A percentile compares a stretch with the other conserved stretches of the same genome.
Evolutionary conservation across 2,113 vertebrate genomes (phyloP).

Genomic region (Scomber colias): DNA sequence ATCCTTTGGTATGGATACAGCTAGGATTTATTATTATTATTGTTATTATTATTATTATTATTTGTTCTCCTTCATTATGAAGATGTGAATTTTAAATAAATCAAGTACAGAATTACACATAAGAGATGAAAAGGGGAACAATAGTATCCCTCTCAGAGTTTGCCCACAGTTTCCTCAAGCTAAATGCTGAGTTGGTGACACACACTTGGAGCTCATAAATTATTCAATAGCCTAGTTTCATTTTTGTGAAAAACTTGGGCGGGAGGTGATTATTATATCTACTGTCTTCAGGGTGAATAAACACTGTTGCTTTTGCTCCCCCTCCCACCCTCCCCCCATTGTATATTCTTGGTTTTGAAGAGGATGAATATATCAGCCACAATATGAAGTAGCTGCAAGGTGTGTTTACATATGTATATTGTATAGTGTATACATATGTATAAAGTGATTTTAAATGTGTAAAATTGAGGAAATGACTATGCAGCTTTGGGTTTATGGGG

Average conservation of each 20-base stretch:
- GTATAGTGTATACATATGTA: constrained; percentile 33
- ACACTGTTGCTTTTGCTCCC: constrained; percentile 62
- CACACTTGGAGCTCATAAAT: constrained; percentile 69
- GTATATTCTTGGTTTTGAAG: constrained; percentile 55
- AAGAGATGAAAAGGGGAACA: constrained; percentile 71
- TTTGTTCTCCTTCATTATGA: constrained; percentile 39
- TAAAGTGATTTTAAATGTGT: constrained; percentile 44
- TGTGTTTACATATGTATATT: constrained; percentile 59
- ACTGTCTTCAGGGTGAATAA: constrained; percentile 77
- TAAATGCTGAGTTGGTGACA: constrained; percentile 79
- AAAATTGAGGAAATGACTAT: constrained; percentile 45
- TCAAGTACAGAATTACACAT: constrained; percentile 43
- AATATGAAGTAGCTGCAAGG: constrained; percentile 65
- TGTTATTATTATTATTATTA: no score
- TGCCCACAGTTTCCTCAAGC: constrained; percentile 70
- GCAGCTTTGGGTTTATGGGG: neutral
- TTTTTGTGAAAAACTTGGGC: constrained; percentile 64
- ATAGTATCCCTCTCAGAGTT: constrained; percentile 61
- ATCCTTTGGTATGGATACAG: constrained; percentile 4
- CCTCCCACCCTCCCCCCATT: constrained; percentile 20
- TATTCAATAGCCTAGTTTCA: constrained; percentile 79
- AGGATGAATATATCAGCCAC: constrained; percentile 67
- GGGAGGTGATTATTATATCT: constrained; percentile 80
- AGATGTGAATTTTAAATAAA: constrained; percentile 62
- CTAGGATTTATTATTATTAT: neutral